Conservation (phyloP, 1,140 invertebrate species). For the Solenopsis invicta region DNA sequence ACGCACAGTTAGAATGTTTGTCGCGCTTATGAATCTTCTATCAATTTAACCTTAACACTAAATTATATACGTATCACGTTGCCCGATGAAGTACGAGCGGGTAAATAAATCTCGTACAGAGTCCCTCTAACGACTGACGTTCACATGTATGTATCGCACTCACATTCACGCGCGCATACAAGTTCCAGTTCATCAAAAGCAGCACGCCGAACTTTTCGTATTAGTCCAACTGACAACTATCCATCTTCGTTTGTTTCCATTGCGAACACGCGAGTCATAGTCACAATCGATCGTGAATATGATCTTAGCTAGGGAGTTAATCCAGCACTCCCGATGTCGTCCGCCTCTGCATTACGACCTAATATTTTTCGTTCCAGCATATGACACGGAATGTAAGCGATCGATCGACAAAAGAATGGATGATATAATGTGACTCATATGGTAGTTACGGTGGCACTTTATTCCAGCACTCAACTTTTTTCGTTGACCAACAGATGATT, state of each 20-base stretch:
- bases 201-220: constrained; percentile 6
- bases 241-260: not conserved
- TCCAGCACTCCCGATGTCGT: not conserved
- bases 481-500: not conserved
- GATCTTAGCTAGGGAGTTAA: constrained; percentile 28
- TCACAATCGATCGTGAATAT: constrained; percentile 21
- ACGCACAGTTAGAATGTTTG: not conserved
- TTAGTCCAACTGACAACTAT: not conserved
- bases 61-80: constrained; percentile 22
- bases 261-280: not conserved
- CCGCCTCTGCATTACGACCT: constrained; percentile 22
- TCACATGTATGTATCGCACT: not conserved
- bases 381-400: constrained; percentile 51
- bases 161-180: not conserved
- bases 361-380: constrained; percentile 37
- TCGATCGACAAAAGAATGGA: constrained; percentile 36
- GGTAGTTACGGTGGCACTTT: constrained; percentile 22
- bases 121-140: not conserved
- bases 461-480: constrained; percentile 31
- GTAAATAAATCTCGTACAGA: not conserved
- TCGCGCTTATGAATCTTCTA: constrained; percentile 8
- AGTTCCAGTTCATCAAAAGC: not conserved
- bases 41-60: constrained; percentile 38
- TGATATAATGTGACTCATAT: constrained; percentile 27
- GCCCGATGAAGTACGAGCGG: not conserved